These are phyloP conservation scores for Sesia bembeciformis DNA, from an alignment of 2,888 invertebrate genomes.

Conservation along the genomic window DNA sequence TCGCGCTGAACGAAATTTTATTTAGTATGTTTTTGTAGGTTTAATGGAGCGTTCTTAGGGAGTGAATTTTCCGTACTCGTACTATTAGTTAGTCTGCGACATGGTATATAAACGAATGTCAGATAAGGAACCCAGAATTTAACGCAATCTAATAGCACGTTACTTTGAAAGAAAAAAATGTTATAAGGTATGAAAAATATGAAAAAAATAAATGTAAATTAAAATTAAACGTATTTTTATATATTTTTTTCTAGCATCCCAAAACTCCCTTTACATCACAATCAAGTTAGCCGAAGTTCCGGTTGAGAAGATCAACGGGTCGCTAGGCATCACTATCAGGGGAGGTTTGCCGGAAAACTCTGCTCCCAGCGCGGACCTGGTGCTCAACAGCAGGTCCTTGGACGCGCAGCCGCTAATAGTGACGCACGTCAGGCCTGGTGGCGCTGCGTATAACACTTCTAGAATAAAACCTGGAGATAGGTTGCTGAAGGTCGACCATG, in stretches of 20 bases:
- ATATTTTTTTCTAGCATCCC: conserved; percentile 60
- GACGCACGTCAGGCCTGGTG: conserved; percentile 90
- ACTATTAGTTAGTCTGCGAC: too few relatives aligned
- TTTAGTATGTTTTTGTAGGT: too few relatives aligned
- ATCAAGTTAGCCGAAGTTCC: conserved; percentile 86
- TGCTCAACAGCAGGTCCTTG: conserved; percentile 72
- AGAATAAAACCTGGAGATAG: conserved; percentile 93
- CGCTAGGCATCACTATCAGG: conserved; percentile 90
- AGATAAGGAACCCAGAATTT: too few relatives aligned
- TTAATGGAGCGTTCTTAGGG: too few relatives aligned
- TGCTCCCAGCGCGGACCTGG: conserved; percentile 73
- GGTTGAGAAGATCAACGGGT: conserved; percentile 86
- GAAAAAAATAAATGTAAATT: not conserved
- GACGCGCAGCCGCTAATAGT: conserved; percentile 86
- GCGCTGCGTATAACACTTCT: conserved; percentile 92
- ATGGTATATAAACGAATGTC: too few relatives aligned
- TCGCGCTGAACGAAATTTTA: too few relatives aligned
- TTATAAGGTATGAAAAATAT: too few relatives aligned
- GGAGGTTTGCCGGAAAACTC: conserved; percentile 80
- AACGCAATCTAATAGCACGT: too few relatives aligned
- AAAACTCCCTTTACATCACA: conserved; percentile 82
- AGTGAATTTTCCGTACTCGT: too few relatives aligned
- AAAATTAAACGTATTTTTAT: not conserved
- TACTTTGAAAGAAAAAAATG: too few relatives aligned
- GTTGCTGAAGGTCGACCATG: conserved; percentile 88